Evolutionary conservation across 2,113 vertebrate genomes (phyloP).

Genomic region (Mugil cephalus): DNA sequence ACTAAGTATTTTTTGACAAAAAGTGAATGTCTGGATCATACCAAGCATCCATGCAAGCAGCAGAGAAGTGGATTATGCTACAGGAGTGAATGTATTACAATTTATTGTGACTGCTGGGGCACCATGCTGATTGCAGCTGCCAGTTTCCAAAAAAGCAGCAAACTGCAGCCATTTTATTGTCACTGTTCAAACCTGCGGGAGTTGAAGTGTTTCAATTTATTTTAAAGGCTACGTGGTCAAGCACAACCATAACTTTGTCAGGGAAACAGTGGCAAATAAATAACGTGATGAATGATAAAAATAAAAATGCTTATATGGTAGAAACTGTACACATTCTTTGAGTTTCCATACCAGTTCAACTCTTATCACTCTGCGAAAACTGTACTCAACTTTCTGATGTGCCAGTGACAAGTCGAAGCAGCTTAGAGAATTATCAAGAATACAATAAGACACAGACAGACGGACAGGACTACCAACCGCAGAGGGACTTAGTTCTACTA

Average conservation of each 20-base stretch:
- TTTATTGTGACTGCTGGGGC: slow-evolving; percentile 35
- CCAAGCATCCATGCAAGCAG: slow-evolving; percentile 20
- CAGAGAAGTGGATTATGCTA: slow-evolving; percentile 28
- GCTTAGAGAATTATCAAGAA: slow-evolving; percentile 81
- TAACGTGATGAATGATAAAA: slow-evolving; percentile 1
- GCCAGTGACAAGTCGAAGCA: slow-evolving; percentile 79
- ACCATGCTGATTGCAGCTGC: slow-evolving; percentile 46
- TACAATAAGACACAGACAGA: slow-evolving; percentile 78
- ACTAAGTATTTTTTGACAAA: slow-evolving; percentile 4
- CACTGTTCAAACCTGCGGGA: slow-evolving; percentile 22
- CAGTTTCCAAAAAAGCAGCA: slow-evolving; percentile 5
- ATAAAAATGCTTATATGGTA: slow-evolving; percentile 37
- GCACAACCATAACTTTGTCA: slow-evolving; percentile 7
- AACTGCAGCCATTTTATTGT: slow-evolving; percentile 25
- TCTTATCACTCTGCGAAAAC: slow-evolving; percentile 68
- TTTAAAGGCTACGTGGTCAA: slow-evolving; percentile 13
- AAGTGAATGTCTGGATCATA: slow-evolving; percentile 9
- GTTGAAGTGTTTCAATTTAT: slow-evolving; percentile 20
- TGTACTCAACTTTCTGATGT: slow-evolving; percentile 78
- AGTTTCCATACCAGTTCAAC: slow-evolving; percentile 50
- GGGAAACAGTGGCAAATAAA: slow-evolving; percentile 14
- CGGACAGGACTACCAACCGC: slow-evolving; percentile 75
- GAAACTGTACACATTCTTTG: slow-evolving; percentile 28
- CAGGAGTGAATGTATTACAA: slow-evolving; percentile 22
- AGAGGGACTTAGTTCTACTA: slow-evolving; percentile 81